Evolutionary conservation across 2,797 vertebrate genomes (phyloP), one percentile per base, ranked within the genome.

Genomic region (Siniperca undulata): DNA sequence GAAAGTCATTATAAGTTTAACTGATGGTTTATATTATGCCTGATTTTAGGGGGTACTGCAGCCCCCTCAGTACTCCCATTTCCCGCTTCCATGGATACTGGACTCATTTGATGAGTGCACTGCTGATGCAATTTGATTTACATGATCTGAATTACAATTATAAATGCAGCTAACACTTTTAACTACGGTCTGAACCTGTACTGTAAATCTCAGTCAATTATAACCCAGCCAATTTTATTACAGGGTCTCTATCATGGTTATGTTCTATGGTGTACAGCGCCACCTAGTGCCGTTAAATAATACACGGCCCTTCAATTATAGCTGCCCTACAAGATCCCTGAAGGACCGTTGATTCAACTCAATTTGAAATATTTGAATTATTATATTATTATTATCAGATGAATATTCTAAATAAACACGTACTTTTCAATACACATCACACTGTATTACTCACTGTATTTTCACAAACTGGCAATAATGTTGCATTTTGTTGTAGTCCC

Each of bases 311-410:
- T 78, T 27, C 17, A 3, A 0, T 50, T 77, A 71, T 85, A 84
- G 93, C 34, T 86, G 92, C 56, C 91, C 74, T 48, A 17, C 0
- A 53, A 27, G 27, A 70, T 89, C 6, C 93, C 93, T 77, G 89
- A 90, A 89, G 74, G 88, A 89, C 90, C 92, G 4, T 16, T 11
- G 20, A 19, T 42, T 68, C 7, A 62, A 42, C 16, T 65, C 17
- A 7, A 7, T 78, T 59, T 80, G 0, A 64, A 62, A 75, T 69
- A 16, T 53, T 34, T 30, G 12, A 24, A 44, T n/a, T n/a, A n/a
- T n/a, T n/a, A n/a, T n/a, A n/a, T n/a, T n/a, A n/a, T n/a, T n/a
- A n/a, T 55, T 22, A 27, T 56, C 3, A 9, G 1, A 16, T 66
- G 2, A 42, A 53, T 58, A 40, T 1, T 30, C 1, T 2, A 36